Evolutionary conservation across 2,797 vertebrate genomes (phyloP), one percentile per base, ranked within the genome.

Genomic region (Yasuhikotakia modesta): DNA sequence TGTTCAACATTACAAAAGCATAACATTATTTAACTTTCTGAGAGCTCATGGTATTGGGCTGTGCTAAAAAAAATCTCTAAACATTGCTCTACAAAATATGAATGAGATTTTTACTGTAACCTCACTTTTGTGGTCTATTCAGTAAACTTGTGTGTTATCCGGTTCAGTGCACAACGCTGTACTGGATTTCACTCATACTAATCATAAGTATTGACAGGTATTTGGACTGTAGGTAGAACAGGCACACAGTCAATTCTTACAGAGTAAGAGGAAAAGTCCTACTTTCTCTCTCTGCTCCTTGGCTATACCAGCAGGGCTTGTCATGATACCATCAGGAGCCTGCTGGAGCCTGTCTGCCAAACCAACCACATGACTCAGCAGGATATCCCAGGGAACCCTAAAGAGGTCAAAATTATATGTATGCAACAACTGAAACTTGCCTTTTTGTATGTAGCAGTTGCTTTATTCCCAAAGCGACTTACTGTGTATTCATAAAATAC

Each of bases 301-400:
- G 73, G 73, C 73, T 66, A 5, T 57, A 39, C 16, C 5, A 63
- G 27, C 27, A 68, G 55, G 22, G 63, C 64, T 73, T 52, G 61
- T 70, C 57, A 79, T 81, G 53, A 64, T 73, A 73, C 71, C 77
- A 60, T 52, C 71, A 75, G 58, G 71, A 84, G 66, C 60, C 75
- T 72, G 79, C 71, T 74, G 73, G 71, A 70, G 73, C 81, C 65
- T 70, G 66, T 67, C 70, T 70, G 70, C 69, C 73, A 81, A 73
- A 73, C 58, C 2, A 63, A 60, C 73, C 80, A 75, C 76, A 74
- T 71, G 72, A 78, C 70, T 71, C 66, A 12, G 53, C 46, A 60
- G 85, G 81, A 84, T 73, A 70, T 74, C 76, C 74, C 58, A 30
- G 60, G 73, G 75, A 78, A 73, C 53, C 74, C 27, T 66, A 35